These are phyloP conservation scores for Pelosia muscerda DNA, from an alignment of 2,888 invertebrate genomes.

Conservation along the genomic window DNA sequence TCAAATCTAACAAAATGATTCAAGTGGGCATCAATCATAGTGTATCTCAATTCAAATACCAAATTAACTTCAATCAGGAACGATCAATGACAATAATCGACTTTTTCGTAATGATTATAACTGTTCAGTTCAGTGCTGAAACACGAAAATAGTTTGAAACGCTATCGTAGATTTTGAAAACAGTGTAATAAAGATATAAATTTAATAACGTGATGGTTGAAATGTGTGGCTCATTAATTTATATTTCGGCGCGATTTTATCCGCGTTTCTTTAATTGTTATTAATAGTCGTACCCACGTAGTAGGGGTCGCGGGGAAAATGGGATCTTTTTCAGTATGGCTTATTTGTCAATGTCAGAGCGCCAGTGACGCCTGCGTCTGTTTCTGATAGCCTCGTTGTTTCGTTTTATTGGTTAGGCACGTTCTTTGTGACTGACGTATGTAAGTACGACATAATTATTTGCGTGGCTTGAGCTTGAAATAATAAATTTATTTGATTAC, in stretches of 20 bases:
- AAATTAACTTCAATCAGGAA: not conserved
- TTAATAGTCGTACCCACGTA: constrained; percentile 58
- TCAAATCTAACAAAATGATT: not conserved
- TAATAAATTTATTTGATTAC: not conserved
- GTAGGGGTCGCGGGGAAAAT: constrained; percentile 72
- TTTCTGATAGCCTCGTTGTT: constrained; percentile 77
- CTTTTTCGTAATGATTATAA: not conserved
- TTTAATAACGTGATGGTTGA: constrained; percentile 44
- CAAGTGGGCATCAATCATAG: not conserved
- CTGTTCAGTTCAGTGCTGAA: too few species aligned
- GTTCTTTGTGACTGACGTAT: constrained; percentile 55
- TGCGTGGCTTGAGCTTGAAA: constrained; percentile 25
- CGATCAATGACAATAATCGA: not conserved
- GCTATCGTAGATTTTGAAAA: not conserved
- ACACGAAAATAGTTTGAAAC: not conserved
- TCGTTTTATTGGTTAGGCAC: constrained; percentile 74
- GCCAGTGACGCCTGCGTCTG: constrained; percentile 76
- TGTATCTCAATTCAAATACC: not conserved
- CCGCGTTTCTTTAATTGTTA: constrained; percentile 56
- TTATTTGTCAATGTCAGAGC: constrained; percentile 81
- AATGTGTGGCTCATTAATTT: constrained; percentile 52
- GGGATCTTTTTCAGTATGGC: constrained; percentile 78
- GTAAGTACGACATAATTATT: constrained; percentile 48
- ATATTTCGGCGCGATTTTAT: constrained; percentile 45
- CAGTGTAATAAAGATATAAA: constrained; percentile 39